phyloP scores from a whole-genome alignment of 2,797 vertebrate species.

The Iguana delicatissima region DNA sequence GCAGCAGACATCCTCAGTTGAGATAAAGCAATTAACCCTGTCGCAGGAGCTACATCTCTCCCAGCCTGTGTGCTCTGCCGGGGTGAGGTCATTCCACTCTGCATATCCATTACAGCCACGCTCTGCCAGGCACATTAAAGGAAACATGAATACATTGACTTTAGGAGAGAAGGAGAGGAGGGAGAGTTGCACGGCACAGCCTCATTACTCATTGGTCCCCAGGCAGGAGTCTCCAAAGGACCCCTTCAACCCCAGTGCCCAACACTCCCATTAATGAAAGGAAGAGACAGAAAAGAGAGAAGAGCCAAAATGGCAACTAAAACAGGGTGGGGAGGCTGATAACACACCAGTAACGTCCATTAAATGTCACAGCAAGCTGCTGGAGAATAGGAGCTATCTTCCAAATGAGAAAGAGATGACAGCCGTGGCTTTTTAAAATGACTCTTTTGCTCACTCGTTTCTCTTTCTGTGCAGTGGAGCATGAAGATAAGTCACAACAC shows the following conservation, averaged over 20 bases:
- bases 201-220: conserved; percentile 23
- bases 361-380: conserved; percentile 50
- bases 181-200: not conserved
- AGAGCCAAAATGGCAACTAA: conserved; percentile 32
- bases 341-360: not conserved
- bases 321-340: conserved; percentile 19
- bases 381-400: conserved; percentile 44
- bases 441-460: not conserved
- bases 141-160: conserved; percentile 52
- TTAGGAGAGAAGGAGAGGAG: conserved; percentile 4
- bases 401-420: conserved; percentile 35
- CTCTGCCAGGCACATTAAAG: conserved; percentile 66
- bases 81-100: conserved; percentile 80
- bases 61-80: conserved; percentile 67
- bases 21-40: conserved; percentile 76
- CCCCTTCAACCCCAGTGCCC: not conserved
- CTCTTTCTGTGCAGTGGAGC: not conserved
- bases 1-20: conserved; percentile 62
- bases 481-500: not conserved
- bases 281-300: not conserved
- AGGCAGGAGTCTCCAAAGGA: not conserved
- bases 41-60: conserved; percentile 43
- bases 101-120: conserved; percentile 73
- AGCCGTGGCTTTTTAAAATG: conserved; percentile 13
- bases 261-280: not conserved